Base-by-base conservation (phyloP, 2,888 invertebrate genomes). In the Hyppa rectilinea region DNA sequence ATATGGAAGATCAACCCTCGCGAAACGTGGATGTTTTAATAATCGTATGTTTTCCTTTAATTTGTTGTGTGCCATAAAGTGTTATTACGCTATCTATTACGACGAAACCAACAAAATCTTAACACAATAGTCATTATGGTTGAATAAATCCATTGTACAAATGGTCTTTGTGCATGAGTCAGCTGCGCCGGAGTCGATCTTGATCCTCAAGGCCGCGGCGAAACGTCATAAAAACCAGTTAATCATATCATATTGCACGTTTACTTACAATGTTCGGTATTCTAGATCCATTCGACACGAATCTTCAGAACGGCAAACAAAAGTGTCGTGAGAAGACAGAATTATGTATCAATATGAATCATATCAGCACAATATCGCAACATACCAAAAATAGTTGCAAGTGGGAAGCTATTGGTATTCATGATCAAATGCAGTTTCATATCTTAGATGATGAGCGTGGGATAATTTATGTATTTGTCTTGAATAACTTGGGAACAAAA, bases 111-210 rank as follows among this genome's bases (percentile, higher is more conserved):
- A 85, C 80, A 85, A 86, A 86, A 83, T 82, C 68, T 49, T 77
- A 75, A 81, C 84, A 93, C 92, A 93, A 93, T 92, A 86, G 86
- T 85, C 84, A 90, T 92, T 93, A 91, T 91, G 84, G 75, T 85
- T 77, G 84, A 85, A 85, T 78, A 85, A 88, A 88, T 88, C 81
- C 85, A 87, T 90, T 89, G 87, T 89, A 81, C 64, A 40, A 83
- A 83, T 84, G 86, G 84, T 85, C 83, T 87, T 87, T 81, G 83
- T 81, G 85, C 87, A 85, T 90, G 91, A 92, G 74, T 92, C 89
- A 87, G 81, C 78, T 74, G 81, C 85, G 85, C 81, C 66, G 62
- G 26, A 70, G 68, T 60, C 56, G 80, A 78, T 82, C 83, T 84
- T 80, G 75, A 58, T 67, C 45, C 40, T 68, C 87, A 86, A 88